These are phyloP conservation scores for Drepana falcataria DNA, from an alignment of 2,888 invertebrate genomes.

Conservation along the genomic window DNA sequence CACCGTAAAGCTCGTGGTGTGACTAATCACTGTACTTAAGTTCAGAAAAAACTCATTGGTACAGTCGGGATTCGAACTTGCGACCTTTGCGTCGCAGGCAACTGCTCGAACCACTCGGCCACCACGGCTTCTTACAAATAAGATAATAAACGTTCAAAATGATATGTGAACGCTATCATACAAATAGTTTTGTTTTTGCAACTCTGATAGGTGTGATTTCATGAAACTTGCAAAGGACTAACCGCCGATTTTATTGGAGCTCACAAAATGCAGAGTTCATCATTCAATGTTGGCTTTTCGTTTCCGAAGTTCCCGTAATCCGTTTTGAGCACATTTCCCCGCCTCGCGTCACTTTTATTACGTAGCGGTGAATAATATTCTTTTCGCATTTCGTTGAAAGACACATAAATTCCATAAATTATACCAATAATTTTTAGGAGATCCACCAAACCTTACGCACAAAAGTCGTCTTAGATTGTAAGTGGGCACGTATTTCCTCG, in stretches of 20 bases:
- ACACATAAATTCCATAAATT: constrained; percentile 5
- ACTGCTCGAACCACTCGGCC: too few relatives aligned
- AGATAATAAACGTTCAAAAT: too few relatives aligned
- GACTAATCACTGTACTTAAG: too few relatives aligned
- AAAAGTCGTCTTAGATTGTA: background rate
- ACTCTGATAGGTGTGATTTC: background rate
- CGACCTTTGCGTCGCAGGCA: too few relatives aligned
- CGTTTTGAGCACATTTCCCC: constrained; percentile 26
- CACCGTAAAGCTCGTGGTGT: too few relatives aligned
- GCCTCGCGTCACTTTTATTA: constrained; percentile 8
- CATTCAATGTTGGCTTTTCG: constrained; percentile 38
- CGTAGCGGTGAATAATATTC: constrained; percentile 4
- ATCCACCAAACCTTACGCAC: background rate
- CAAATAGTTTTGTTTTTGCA: background rate
- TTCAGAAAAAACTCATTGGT: too few relatives aligned
- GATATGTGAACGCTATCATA: too few relatives aligned
- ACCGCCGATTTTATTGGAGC: constrained; percentile 1
- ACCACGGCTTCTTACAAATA: too few relatives aligned
- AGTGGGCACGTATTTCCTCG: too few relatives aligned
- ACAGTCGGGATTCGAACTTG: too few relatives aligned
- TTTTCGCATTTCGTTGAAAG: constrained; percentile 5
- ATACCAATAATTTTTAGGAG: constrained; percentile 1
- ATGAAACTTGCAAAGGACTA: background rate
- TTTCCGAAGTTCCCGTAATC: constrained; percentile 30
- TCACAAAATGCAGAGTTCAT: constrained; percentile 29